Conservation (phyloP, 2,888 invertebrate genomes). For the Chloroclystis v-ata region DNA sequence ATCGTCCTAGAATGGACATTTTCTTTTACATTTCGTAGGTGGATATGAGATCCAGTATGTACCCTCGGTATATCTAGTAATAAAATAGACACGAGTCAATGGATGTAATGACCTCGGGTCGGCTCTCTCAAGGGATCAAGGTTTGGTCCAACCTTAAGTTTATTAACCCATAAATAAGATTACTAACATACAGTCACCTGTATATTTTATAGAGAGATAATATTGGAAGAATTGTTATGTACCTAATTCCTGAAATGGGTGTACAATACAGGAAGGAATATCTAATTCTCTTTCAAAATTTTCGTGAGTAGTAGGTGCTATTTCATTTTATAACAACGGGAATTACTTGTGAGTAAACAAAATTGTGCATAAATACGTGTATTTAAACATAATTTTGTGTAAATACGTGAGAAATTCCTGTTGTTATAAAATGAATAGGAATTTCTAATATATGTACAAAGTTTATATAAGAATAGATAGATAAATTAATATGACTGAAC, state of each 20-base stretch:
- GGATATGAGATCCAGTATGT: slow-evolving; percentile 17
- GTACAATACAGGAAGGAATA: background rate
- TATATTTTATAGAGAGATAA: slow-evolving; percentile 12
- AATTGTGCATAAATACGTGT: too few relatives aligned
- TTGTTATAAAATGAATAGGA: too few relatives aligned
- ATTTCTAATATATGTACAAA: too few relatives aligned
- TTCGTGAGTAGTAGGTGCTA: too few relatives aligned
- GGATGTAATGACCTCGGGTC: slow-evolving; percentile 45
- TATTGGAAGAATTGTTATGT: background rate
- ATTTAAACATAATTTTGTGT: too few relatives aligned
- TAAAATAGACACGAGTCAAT: slow-evolving; percentile 45
- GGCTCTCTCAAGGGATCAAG: slow-evolving; percentile 39
- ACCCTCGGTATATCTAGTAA: slow-evolving; percentile 29
- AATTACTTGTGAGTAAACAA: too few relatives aligned
- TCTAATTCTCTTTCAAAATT: too few relatives aligned
- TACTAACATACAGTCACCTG: slow-evolving; percentile 17
- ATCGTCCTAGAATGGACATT: too few relatives aligned
- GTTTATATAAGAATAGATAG: too few relatives aligned
- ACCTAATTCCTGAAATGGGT: slow-evolving; percentile 1
- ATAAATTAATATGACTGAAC: too few relatives aligned
- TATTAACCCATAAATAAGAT: slow-evolving; percentile 38
- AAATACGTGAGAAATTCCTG: too few relatives aligned
- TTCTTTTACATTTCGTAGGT: slow-evolving; percentile 14
- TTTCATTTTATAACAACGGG: too few relatives aligned
- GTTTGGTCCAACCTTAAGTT: slow-evolving; percentile 48